These are phyloP conservation scores for Pollimyrus isidori DNA, from an alignment of 2,113 vertebrate species.

Conservation along the genomic window DNA sequence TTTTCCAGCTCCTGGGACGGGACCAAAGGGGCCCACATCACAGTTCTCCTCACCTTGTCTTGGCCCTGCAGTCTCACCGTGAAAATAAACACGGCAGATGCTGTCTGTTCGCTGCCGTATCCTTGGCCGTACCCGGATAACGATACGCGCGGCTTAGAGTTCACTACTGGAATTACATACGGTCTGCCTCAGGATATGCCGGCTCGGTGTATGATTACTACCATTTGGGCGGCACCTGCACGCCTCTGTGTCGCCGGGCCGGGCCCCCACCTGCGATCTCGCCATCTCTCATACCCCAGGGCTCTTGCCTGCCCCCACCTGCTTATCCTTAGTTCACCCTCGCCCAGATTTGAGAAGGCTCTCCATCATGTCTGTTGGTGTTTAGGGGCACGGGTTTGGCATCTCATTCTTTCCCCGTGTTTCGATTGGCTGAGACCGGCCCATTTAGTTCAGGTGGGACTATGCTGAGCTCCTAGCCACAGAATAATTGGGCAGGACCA, in stretches of 20 bases:
- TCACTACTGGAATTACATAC: background rate
- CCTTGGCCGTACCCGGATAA: background rate
- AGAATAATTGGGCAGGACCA: background rate
- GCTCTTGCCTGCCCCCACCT: background rate
- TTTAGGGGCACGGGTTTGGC: background rate
- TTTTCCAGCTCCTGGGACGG: background rate
- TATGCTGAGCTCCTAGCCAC: background rate
- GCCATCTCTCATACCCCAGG: background rate
- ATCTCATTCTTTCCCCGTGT: background rate
- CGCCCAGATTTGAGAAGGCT: background rate
- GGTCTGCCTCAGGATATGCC: background rate
- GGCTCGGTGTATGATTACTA: background rate
- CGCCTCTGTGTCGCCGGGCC: background rate
- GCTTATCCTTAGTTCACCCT: background rate
- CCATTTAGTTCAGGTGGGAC: background rate
- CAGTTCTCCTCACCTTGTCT: background rate
- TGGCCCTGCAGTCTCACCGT: background rate
- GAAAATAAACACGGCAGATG: background rate
- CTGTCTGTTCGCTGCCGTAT: background rate
- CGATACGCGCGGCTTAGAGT: background rate
- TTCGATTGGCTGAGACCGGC: background rate
- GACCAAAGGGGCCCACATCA: background rate
- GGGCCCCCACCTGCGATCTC: background rate
- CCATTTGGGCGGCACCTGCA: background rate
- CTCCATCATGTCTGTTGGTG: background rate